Evolutionary conservation across 53 echinoderm and acorn worm genomes (phyloP), one percentile per base, ranked within the genome.

Genomic region (Apostichopus leukothele): DNA sequence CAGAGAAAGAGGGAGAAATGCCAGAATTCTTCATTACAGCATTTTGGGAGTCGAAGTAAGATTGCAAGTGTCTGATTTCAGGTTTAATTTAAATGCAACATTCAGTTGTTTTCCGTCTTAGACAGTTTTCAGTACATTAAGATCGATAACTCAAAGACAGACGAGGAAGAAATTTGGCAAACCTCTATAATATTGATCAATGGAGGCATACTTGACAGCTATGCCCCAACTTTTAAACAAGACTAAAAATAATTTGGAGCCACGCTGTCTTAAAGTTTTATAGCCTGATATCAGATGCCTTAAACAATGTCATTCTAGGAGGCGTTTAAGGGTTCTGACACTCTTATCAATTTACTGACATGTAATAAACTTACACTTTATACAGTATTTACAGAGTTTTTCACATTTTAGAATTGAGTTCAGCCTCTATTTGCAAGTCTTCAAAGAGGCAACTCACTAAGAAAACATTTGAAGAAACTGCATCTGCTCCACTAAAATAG

Each of bases 31-130:
- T 55, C 81, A 54, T 81, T 55, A 81, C 53, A n/a, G 53, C 9
- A 57, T n/a, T 81, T 71, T 18, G 81, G 54, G 60, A 81, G 55
- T 81, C 59, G 81, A 19, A 16, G 55, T 21, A 54, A 81, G 52
- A 81, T 52, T 59, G 81, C 53, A 57, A 53, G 81, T 21, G 81
- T 81, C 81, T 81, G 81, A 81, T 81, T 81, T 81, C 81, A 81
- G 81, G 81, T 21, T 81, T 81, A 81, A 81, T 81, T 81, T 81
- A 55, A 81, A 51, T 81, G 81, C 81, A 81, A 81, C 81, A 81
- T 81, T 81, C 60, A 8, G 54, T 23, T 81, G 81, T 81, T 81
- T 81, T 79, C 50, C 16, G 52, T 79, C 53, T 53, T 53, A 18
- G 53, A 51, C 79, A 79, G 19, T 39, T 51, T 18, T 57, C 81